Conservation (phyloP, 2,797 vertebrate genomes). For the Myripristis jacobus region DNA sequence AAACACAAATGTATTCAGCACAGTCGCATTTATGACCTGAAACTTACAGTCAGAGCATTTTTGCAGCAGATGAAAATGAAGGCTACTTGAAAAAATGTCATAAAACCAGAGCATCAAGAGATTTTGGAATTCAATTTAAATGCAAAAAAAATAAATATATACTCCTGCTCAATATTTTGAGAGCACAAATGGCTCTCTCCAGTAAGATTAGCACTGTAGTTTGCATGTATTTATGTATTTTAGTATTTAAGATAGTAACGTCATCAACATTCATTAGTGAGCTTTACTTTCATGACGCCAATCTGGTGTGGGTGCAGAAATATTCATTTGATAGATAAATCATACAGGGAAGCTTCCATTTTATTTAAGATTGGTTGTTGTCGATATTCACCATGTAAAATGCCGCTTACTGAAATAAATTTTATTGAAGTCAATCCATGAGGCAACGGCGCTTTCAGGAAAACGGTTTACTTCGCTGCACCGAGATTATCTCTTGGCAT, state of each 20-base stretch:
- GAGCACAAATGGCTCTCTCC: constrained; percentile 14
- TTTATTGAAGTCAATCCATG: constrained; percentile 31
- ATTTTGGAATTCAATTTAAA: not conserved
- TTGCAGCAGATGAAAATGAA: not conserved
- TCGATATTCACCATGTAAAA: not conserved
- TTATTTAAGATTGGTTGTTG: constrained; percentile 11
- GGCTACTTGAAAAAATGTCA: constrained; percentile 12
- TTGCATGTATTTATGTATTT: too few relatives aligned
- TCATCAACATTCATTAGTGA: constrained; percentile 1
- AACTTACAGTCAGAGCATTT: not conserved
- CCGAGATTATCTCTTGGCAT: too few relatives aligned
- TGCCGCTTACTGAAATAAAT: not conserved
- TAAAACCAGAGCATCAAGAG: not conserved
- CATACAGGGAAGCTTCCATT: constrained; percentile 15
- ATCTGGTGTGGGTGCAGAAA: constrained; percentile 8
- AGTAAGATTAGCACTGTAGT: too few relatives aligned
- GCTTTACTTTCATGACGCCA: not conserved
- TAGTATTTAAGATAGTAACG: constrained; percentile 5
- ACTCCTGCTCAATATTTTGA: constrained; percentile 15
- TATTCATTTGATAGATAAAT: constrained; percentile 3
- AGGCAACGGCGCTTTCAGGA: not conserved
- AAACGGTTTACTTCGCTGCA: too few relatives aligned
- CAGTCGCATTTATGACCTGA: too few relatives aligned
- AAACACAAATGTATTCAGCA: constrained; percentile 26
- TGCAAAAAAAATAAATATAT: not conserved